A percentile compares a stretch with the other conserved stretches of the same genome.
These are phyloP conservation scores for Ctena decussata DNA, from an alignment of 2,888 invertebrate genomes.

Conservation along the genomic window DNA sequence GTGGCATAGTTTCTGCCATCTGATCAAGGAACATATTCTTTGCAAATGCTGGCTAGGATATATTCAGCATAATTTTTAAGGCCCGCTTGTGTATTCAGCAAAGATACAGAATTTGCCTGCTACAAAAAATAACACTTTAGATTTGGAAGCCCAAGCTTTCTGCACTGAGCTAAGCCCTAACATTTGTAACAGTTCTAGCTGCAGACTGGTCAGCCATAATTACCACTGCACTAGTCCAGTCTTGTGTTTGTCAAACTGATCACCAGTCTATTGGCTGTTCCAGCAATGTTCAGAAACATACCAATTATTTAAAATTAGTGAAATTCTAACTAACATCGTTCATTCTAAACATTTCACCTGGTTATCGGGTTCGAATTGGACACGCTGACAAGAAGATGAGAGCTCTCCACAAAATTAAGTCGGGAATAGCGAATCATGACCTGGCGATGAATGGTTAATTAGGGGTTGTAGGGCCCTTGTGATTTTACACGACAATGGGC, in stretches of 20 bases:
- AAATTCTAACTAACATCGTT: not conserved
- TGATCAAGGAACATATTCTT: too few relatives aligned
- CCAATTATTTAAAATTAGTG: not conserved
- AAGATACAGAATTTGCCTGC: too few relatives aligned
- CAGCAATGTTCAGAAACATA: not conserved
- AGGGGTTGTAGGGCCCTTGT: conserved; percentile 42
- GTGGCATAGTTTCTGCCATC: too few relatives aligned
- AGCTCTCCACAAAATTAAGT: conserved; percentile 43
- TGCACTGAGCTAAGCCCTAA: too few relatives aligned
- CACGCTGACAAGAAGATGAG: conserved; percentile 31
- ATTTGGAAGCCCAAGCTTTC: too few relatives aligned
- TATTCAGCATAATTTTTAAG: too few relatives aligned
- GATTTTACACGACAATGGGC: conserved; percentile 7
- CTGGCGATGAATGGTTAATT: conserved; percentile 49
- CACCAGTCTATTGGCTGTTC: not conserved
- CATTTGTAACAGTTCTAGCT: too few relatives aligned
- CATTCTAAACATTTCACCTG: conserved; percentile 12
- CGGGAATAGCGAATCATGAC: conserved; percentile 32
- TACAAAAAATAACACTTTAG: too few relatives aligned
- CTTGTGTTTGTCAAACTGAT: not conserved
- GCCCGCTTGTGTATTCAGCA: too few relatives aligned
- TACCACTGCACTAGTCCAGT: not conserved
- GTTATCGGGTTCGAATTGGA: not conserved
- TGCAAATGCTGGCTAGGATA: too few relatives aligned
- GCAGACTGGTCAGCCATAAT: not conserved